These are phyloP conservation scores for Triops cancriformis DNA, from an alignment of 1,140 invertebrate genomes.

Conservation along the genomic window DNA sequence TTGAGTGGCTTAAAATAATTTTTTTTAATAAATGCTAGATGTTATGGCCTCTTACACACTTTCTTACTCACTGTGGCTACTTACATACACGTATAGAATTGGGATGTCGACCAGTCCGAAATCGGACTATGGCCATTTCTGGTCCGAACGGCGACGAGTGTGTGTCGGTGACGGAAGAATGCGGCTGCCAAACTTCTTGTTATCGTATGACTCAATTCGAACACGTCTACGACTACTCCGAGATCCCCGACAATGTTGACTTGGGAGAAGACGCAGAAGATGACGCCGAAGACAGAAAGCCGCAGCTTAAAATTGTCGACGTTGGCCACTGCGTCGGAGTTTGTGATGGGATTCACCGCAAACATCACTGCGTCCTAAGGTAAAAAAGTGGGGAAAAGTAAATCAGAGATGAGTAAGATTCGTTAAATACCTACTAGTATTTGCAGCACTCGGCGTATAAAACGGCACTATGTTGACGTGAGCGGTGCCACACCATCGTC, in stretches of 20 bases:
- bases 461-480: background rate
- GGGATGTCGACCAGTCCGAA: slow-evolving; percentile 41
- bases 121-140: slow-evolving; percentile 41
- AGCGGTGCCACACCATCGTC: too few relatives aligned
- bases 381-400: slow-evolving; percentile 19
- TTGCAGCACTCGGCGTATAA: background rate
- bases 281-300: background rate
- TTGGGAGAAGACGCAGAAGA: background rate
- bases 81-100: too few relatives aligned
- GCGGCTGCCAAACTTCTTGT: slow-evolving; percentile 31
- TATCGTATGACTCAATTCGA: slow-evolving; percentile 32
- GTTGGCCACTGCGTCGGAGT: slow-evolving; percentile 44
- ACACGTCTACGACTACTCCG: slow-evolving; percentile 35
- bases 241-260: slow-evolving; percentile 17
- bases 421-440: background rate
- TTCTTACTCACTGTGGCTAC: too few relatives aligned
- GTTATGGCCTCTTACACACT: background rate
- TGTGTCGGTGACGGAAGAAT: slow-evolving; percentile 32
- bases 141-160: slow-evolving; percentile 41
- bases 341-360: slow-evolving; percentile 38
- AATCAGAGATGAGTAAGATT: too few relatives aligned
- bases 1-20: too few relatives aligned
- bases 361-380: slow-evolving; percentile 40
- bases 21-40: background rate
- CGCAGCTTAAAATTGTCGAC: slow-evolving; percentile 44